Percentiles rank a stretch among this genome's conserved stretches.
Evolutionary conservation across 2,113 vertebrate species (phyloP).

Genomic region (Saguinus imperator): DNA sequence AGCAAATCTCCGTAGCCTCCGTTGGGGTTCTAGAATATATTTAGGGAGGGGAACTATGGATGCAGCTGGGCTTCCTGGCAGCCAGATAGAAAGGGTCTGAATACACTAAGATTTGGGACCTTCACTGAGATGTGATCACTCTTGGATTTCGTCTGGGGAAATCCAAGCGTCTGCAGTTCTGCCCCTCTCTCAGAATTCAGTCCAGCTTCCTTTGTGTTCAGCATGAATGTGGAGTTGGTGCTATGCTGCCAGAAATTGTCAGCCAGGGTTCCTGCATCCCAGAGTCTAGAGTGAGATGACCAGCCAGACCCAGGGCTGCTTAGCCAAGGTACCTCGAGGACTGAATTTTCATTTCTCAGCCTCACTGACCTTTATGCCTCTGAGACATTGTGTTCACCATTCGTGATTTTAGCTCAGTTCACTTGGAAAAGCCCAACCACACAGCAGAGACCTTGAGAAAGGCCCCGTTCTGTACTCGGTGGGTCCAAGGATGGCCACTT

Average conservation of each 20-base stretch:
- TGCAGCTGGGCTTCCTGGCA: not conserved
- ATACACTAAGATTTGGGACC: not conserved
- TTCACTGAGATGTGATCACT: not conserved
- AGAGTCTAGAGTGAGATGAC: not conserved
- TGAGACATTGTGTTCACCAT: accelerated
- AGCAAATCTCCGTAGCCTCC: accelerated
- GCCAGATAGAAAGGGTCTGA: not conserved
- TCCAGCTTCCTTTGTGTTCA: accelerated
- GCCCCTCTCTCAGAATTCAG: not conserved
- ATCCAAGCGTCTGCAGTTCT: not conserved
- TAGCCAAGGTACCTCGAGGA: not conserved
- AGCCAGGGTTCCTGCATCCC: not conserved
- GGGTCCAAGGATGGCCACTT: not conserved
- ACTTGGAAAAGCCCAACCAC: not conserved
- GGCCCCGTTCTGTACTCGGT: not conserved
- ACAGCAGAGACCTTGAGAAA: not conserved
- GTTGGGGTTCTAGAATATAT: not conserved
- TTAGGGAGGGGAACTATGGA: not conserved
- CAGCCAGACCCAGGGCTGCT: not conserved
- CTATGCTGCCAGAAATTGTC: accelerated
- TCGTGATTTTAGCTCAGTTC: not conserved
- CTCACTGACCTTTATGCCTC: not conserved
- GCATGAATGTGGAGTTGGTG: accelerated
- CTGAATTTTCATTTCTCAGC: not conserved
- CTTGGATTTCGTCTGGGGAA: not conserved